A percentile compares a stretch with the other conserved stretches of the same genome.
phyloP scores from a whole-genome alignment of 1,140 invertebrate genomes.

The Papilio glaucus region DNA sequence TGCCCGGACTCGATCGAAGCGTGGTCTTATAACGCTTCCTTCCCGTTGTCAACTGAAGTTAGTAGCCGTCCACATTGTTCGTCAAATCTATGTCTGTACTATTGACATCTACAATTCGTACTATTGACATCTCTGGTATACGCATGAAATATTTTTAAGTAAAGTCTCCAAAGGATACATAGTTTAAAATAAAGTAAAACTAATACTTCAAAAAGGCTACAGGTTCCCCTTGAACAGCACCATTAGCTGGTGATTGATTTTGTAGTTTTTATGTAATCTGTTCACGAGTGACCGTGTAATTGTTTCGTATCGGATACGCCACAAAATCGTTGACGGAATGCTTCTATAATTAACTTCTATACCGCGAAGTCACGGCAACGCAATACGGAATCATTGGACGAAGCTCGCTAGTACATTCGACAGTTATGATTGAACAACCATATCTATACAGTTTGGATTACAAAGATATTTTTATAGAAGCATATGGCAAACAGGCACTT shows the following conservation, averaged over 20 bases:
- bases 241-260: not conserved
- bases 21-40: too few relatives aligned
- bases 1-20: too few relatives aligned
- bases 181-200: not conserved
- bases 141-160: too few relatives aligned
- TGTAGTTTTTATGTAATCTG: not conserved
- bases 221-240: not conserved
- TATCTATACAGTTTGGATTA: not conserved
- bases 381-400: not conserved
- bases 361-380: conserved; percentile 32
- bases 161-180: too few relatives aligned
- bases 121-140: too few relatives aligned
- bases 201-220: not conserved
- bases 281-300: conserved; percentile 27
- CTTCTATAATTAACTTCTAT: conserved; percentile 12
- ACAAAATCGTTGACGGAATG: conserved; percentile 16
- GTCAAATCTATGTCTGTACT: too few relatives aligned
- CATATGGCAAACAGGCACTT: too few relatives aligned
- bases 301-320: conserved; percentile 19
- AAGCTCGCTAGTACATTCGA: not conserved
- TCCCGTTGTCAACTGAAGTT: too few relatives aligned
- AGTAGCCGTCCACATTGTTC: too few relatives aligned
- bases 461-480: not conserved
- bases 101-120: too few relatives aligned
- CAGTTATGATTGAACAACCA: not conserved